Base-by-base conservation (phyloP, 2,113 vertebrate species). In the Zosterops japonicus region DNA sequence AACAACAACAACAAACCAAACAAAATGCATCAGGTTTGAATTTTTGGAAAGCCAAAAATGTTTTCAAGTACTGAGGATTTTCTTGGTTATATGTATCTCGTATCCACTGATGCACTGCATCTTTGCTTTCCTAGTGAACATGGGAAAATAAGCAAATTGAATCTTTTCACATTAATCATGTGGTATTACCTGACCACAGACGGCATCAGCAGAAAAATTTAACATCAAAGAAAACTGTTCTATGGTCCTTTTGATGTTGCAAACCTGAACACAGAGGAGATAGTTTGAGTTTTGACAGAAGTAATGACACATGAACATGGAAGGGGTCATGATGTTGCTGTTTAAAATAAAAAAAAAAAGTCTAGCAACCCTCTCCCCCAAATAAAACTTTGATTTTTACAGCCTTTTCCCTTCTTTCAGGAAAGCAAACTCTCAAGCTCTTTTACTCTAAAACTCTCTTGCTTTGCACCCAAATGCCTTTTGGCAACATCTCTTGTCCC, bases 181-280 rank as follows among this genome's bases (percentile, higher is more conserved):
- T 70, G 81, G 89, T 91, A 95, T 95, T 96, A 96, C 87, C 92
- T 97, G 96, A 97, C 95, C 96, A 95, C 96, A 97, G 82, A 83
- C 1, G 0, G 71, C 93, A 94, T 94, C 96, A 96, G 91, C 95
- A 97, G 84, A 95, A 95, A 95, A 82, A 86, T 18, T 68, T 75
- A 94, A 96, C 96, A 97, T 96, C 95, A 97, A 97, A 97, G 95
- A 76, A 88, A 68, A 33, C 80, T 93, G 46, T 87, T 94, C 80
- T 79, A 92, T 83, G 84, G 74, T 93, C 35, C 79, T 96, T 96
- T 97, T 97, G 96, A 97, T 96, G 94, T 95, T 97, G 53, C 35
- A 93, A 89, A 93, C 87, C 87, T 29, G n/a, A 94, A 94, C 63
- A 83, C 83, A 70, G 63, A 89, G 70, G 52, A 94, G 95, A 95